Conservation (phyloP, 2,113 vertebrate genomes). For the Pterocles gutturalis region DNA sequence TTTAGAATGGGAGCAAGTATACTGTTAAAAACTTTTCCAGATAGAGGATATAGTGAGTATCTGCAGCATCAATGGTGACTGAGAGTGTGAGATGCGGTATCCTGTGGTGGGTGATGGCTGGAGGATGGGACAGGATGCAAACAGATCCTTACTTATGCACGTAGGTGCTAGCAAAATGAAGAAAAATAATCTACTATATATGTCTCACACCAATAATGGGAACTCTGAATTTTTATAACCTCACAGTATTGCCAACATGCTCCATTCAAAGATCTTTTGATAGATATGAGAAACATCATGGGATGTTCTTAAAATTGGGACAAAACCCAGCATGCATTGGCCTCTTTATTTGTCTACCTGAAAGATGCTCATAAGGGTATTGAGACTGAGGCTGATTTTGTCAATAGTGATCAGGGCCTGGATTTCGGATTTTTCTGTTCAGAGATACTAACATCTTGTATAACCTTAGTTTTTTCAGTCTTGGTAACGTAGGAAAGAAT, state of each 20-base stretch:
- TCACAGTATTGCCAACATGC: background rate
- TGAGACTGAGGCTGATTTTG: background rate
- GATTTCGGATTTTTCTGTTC: background rate
- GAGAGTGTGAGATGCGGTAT: background rate
- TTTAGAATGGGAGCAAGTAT: background rate
- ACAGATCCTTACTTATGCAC: background rate
- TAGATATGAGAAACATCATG: background rate
- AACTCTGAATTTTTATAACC: background rate
- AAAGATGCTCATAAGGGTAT: background rate
- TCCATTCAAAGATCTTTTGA: background rate
- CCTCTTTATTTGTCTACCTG: background rate
- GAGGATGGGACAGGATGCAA: background rate
- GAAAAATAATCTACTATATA: background rate
- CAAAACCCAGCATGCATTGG: background rate
- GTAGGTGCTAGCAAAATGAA: background rate
- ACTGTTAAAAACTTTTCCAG: background rate
- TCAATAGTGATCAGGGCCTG: background rate
- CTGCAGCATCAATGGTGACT: background rate
- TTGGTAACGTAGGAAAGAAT: background rate
- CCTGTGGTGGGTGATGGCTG: background rate
- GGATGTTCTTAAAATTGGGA: too few relatives aligned
- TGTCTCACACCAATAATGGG: rapidly evolving
- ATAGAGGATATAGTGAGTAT: background rate
- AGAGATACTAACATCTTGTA: background rate
- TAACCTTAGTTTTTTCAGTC: background rate